phyloP scores from a whole-genome alignment of 2,113 vertebrate species.

The Pluvianellus socialis region DNA sequence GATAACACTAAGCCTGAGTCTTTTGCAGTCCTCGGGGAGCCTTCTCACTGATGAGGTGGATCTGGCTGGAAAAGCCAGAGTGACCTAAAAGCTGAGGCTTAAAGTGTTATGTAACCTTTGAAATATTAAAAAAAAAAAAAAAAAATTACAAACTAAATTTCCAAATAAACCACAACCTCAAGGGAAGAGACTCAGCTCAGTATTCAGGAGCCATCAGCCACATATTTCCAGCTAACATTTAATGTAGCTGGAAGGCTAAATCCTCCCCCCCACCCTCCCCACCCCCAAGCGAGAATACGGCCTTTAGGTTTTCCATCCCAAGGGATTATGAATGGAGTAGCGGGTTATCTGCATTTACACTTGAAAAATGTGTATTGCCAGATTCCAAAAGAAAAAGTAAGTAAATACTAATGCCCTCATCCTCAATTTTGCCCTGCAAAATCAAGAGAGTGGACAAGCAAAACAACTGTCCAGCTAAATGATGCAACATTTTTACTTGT shows the following conservation, averaged over 20 bases:
- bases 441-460: background rate
- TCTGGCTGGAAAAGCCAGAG: constrained; percentile 17
- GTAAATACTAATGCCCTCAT: background rate
- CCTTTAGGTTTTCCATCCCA: constrained; percentile 9
- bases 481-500: background rate
- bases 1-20: constrained; percentile 2
- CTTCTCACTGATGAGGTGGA: constrained; percentile 9
- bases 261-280: background rate
- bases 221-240: background rate
- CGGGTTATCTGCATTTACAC: constrained; percentile 14
- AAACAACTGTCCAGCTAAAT: background rate
- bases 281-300: background rate
- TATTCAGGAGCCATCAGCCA: background rate
- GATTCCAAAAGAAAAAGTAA: background rate
- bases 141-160: constrained; percentile 24
- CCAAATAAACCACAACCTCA: constrained; percentile 40
- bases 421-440: background rate
- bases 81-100: constrained; percentile 35
- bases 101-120: background rate
- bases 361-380: background rate
- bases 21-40: background rate
- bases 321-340: background rate
- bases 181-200: background rate
- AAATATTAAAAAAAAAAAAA: background rate
- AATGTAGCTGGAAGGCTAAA: constrained; percentile 2